Percentiles rank a stretch among this genome's conserved stretches.
Evolutionary conservation across 2,888 invertebrate genomes (phyloP).

Genomic region (Morpho helenor): DNA sequence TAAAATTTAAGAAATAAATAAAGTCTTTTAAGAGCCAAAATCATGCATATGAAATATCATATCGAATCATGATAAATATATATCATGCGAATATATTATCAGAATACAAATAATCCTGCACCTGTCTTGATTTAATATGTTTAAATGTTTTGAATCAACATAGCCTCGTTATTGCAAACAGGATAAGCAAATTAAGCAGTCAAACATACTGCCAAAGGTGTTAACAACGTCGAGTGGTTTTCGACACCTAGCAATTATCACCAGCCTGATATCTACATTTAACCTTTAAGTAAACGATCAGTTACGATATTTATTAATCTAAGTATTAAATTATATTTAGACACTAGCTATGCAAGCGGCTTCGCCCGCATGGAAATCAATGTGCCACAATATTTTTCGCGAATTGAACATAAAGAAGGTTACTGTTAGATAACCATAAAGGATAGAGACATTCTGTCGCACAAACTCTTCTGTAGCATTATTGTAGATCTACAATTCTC

Average conservation of each 20-base stretch:
- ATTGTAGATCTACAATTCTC: too few relatives aligned
- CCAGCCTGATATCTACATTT: slow-evolving; percentile 55
- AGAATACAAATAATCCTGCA: slow-evolving; percentile 39
- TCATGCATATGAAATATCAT: neutral
- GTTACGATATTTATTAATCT: slow-evolving; percentile 38
- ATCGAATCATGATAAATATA: neutral
- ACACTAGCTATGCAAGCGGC: neutral
- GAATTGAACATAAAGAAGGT: too few relatives aligned
- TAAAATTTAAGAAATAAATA: too few relatives aligned
- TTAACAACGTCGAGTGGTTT: slow-evolving; percentile 58
- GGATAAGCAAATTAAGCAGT: slow-evolving; percentile 47
- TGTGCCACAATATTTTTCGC: too few relatives aligned
- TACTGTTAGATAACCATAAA: too few relatives aligned
- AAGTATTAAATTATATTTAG: neutral
- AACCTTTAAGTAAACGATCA: slow-evolving; percentile 46
- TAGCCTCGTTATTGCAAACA: slow-evolving; percentile 58
- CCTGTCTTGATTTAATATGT: slow-evolving; percentile 49
- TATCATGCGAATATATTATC: slow-evolving; percentile 19
- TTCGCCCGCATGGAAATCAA: too few relatives aligned
- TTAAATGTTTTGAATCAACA: slow-evolving; percentile 53
- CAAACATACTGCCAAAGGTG: slow-evolving; percentile 55
- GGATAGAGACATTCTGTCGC: too few relatives aligned
- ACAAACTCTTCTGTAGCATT: too few relatives aligned
- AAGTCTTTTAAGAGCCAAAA: neutral
- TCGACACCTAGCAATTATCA: slow-evolving; percentile 73